These are phyloP conservation scores for Dolichotis patagonum DNA, from an alignment of 2,113 vertebrate genomes.

Conservation along the genomic window DNA sequence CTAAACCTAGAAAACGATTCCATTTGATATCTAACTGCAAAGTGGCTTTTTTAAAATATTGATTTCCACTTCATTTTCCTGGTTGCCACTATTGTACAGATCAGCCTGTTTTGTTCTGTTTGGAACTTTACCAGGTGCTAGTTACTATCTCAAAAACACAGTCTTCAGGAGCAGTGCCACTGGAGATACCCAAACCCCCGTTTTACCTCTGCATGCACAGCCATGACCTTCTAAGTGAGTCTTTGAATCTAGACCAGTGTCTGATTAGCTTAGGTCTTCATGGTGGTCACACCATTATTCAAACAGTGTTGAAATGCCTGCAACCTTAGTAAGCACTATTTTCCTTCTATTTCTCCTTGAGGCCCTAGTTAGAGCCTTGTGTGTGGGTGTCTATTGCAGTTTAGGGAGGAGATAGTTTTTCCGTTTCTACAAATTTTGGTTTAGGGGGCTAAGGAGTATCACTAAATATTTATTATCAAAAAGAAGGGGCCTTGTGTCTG, in stretches of 20 bases:
- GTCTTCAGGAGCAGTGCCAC: background rate
- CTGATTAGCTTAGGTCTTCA: background rate
- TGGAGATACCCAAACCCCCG: background rate
- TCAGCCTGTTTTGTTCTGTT: background rate
- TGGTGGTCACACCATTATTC: background rate
- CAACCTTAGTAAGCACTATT: background rate
- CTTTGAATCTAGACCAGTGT: rapidly evolving
- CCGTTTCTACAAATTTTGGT: background rate
- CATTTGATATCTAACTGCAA: background rate
- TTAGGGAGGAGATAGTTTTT: background rate
- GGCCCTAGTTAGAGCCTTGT: background rate
- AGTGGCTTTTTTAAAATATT: background rate
- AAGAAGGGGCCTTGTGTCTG: background rate
- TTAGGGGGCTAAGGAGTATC: background rate
- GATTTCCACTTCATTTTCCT: background rate
- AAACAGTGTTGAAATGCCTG: background rate
- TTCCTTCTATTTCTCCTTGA: background rate
- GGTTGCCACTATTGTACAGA: background rate
- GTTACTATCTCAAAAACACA: background rate
- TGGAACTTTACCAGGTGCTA: background rate
- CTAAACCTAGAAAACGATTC: background rate
- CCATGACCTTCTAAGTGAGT: rapidly evolving
- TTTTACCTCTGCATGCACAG: background rate
- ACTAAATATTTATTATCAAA: background rate
- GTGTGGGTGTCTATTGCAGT: background rate